Evolutionary conservation across 1,140 invertebrate species (phyloP).

Genomic region (Tribolium madens): DNA sequence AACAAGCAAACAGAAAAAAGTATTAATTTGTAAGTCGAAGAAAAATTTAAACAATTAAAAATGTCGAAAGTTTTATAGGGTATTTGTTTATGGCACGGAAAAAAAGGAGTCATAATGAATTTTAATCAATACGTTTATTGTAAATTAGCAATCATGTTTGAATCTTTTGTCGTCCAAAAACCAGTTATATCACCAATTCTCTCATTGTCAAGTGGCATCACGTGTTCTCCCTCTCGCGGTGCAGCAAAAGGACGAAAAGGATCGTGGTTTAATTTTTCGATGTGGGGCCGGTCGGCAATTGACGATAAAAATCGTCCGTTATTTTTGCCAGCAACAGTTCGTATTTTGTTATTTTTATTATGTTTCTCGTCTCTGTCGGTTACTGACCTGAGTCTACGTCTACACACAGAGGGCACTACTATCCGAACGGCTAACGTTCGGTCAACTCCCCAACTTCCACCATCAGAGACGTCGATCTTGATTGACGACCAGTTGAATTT

Average conservation of each 20-base stretch:
- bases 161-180: no score
- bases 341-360: conserved; percentile 65
- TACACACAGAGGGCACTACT: conserved; percentile 54
- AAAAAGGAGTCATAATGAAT: no score
- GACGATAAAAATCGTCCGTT: conserved; percentile 65
- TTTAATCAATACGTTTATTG: no score
- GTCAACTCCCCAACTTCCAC: conserved; percentile 47
- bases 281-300: conserved; percentile 50
- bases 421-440: conserved; percentile 53
- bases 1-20: no score
- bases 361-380: conserved; percentile 60
- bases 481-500: conserved; percentile 55
- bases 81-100: no score
- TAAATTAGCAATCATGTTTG: no score
- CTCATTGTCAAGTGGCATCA: background rate
- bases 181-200: background rate
- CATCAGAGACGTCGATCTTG: conserved; percentile 47
- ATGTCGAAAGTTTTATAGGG: no score
- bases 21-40: no score
- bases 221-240: background rate
- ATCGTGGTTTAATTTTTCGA: background rate
- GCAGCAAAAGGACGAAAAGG: no score
- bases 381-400: conserved; percentile 62
- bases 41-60: no score
- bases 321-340: conserved; percentile 62